These are phyloP conservation scores for Nothoprocta perdicaria DNA, from an alignment of 2,113 vertebrate genomes.

Conservation along the genomic window DNA sequence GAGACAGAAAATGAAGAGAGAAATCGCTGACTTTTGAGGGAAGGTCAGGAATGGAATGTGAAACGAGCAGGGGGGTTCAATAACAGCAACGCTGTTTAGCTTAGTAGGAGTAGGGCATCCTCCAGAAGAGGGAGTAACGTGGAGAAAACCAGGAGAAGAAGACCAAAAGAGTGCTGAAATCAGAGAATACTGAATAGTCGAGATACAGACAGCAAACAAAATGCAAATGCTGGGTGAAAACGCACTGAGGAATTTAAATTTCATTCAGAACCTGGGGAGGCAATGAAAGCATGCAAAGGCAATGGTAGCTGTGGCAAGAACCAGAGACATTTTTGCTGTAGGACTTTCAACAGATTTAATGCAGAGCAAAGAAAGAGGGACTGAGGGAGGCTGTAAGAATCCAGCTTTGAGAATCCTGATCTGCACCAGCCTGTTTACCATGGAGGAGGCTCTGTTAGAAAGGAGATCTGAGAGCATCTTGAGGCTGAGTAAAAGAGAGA, in stretches of 20 bases:
- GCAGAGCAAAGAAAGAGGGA: background rate
- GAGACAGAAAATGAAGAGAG: background rate
- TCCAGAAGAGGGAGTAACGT: background rate
- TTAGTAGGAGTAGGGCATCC: background rate
- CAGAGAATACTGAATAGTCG: background rate
- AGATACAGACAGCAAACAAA: background rate
- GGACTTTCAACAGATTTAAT: background rate
- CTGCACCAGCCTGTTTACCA: background rate
- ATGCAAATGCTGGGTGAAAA: background rate
- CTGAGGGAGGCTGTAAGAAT: background rate
- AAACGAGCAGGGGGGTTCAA: background rate
- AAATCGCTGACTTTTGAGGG: background rate
- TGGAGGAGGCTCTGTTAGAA: background rate
- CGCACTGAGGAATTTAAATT: background rate
- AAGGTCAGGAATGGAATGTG: background rate
- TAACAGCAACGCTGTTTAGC: background rate
- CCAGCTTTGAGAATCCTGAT: background rate
- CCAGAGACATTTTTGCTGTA: conserved; percentile 12
- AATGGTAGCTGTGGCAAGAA: background rate
- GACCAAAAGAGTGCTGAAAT: background rate
- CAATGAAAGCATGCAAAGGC: conserved; percentile 1
- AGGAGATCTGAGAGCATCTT: background rate
- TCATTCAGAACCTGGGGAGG: background rate
- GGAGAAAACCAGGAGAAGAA: conserved; percentile 15
- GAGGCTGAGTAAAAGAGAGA: background rate